Evolutionary conservation across 2,113 vertebrate species (phyloP).

Genomic region (Gila orcuttii): DNA sequence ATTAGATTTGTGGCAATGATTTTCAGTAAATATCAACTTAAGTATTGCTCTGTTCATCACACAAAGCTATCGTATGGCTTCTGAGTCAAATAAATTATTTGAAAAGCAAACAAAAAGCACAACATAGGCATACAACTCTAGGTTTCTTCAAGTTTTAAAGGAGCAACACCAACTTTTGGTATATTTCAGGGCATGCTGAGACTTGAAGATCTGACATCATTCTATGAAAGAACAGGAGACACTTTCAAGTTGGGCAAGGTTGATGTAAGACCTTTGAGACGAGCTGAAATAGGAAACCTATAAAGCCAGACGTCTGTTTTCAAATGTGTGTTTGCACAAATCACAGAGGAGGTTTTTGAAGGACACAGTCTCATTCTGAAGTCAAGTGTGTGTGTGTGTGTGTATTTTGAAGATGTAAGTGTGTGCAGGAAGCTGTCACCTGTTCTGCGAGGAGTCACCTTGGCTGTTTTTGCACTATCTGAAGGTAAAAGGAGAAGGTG

Average conservation of each 20-base stretch:
- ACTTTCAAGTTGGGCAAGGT: not conserved
- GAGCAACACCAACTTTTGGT: not conserved
- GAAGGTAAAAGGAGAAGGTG: conserved; percentile 31
- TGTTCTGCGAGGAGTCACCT: conserved; percentile 34
- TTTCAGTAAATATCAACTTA: not conserved
- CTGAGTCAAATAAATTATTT: not conserved
- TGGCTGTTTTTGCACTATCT: conserved; percentile 19
- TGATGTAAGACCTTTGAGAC: conserved; percentile 25
- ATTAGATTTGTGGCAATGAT: not conserved
- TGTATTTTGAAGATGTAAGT: not conserved
- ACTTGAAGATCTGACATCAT: conserved; percentile 6
- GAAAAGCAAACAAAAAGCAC: not conserved
- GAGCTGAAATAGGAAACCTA: conserved; percentile 23
- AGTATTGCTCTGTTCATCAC: not conserved
- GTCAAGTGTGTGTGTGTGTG: not conserved
- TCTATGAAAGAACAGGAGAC: not conserved
- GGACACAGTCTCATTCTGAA: not conserved
- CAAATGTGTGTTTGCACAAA: not conserved
- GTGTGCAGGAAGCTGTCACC: conserved; percentile 11
- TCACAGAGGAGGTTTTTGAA: conserved; percentile 3
- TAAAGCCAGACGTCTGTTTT: not conserved
- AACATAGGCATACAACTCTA: not conserved
- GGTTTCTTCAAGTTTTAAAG: not conserved
- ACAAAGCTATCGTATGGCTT: not conserved
- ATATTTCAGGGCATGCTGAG: not conserved